These are phyloP conservation scores for Thalassarche chlororhynchos DNA, from an alignment of 2,113 vertebrate species.

Conservation along the genomic window DNA sequence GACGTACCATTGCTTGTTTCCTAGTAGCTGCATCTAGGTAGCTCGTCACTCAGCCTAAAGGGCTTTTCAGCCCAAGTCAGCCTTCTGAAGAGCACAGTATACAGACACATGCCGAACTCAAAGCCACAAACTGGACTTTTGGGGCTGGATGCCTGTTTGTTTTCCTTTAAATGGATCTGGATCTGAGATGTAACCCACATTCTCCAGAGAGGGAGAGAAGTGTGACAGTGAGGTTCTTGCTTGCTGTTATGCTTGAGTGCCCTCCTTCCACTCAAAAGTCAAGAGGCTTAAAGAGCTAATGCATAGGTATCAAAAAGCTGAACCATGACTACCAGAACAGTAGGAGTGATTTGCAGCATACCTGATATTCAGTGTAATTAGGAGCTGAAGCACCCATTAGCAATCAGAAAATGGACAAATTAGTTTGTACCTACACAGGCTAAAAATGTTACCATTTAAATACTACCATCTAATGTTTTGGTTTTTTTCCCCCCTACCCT, in stretches of 20 bases:
- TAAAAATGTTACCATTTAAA: slow-evolving; percentile 46
- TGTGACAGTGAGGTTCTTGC: background rate
- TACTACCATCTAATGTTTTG: background rate
- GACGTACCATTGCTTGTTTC: background rate
- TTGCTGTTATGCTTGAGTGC: background rate
- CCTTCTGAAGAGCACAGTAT: background rate
- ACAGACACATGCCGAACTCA: background rate
- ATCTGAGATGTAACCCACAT: background rate
- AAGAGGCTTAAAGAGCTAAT: background rate
- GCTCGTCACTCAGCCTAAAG: background rate
- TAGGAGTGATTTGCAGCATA: slow-evolving; percentile 53
- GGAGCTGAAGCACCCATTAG: slow-evolving; percentile 85
- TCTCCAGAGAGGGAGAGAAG: background rate
- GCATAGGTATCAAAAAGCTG: background rate
- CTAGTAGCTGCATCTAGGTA: background rate
- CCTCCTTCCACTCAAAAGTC: background rate
- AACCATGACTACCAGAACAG: background rate
- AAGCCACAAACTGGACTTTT: background rate
- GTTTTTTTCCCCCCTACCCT: accelerated
- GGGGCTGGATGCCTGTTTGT: background rate
- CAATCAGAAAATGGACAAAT: slow-evolving; percentile 83
- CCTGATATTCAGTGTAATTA: slow-evolving; percentile 81
- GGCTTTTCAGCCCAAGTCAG: background rate
- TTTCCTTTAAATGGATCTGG: background rate
- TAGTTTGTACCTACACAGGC: slow-evolving; percentile 74